Evolutionary conservation across 2,888 invertebrate genomes (phyloP).

Genomic region (Agrypnus murinus): DNA sequence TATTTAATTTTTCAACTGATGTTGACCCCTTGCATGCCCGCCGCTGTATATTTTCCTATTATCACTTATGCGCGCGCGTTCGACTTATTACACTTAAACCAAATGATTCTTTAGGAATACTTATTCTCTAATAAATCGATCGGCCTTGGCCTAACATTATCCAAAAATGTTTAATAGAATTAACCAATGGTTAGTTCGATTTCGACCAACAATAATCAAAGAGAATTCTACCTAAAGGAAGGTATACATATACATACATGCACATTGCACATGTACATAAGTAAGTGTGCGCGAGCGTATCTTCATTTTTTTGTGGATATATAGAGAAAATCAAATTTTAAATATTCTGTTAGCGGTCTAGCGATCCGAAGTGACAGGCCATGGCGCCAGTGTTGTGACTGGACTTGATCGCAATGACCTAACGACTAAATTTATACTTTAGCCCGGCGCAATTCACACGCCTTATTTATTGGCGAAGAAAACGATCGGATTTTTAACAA

Average conservation of each 20-base stretch:
- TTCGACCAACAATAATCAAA: no score
- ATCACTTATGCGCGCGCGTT: neutral
- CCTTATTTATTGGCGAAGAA: conserved; percentile 56
- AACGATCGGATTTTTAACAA: conserved; percentile 54
- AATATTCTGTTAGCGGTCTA: conserved; percentile 29
- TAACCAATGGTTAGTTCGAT: neutral
- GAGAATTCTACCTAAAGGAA: no score
- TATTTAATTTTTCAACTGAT: neutral
- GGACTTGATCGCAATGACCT: conserved; percentile 64
- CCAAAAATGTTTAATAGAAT: neutral
- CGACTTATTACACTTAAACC: neutral
- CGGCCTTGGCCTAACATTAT: neutral
- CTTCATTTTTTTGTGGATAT: conserved; percentile 18
- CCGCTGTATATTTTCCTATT: neutral
- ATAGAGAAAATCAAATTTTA: conserved; percentile 60
- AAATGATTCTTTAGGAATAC: neutral
- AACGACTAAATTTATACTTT: conserved; percentile 64
- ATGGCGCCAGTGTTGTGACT: conserved; percentile 67
- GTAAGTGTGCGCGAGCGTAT: neutral
- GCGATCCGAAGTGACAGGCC: conserved; percentile 53
- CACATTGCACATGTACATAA: no score
- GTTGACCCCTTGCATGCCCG: neutral
- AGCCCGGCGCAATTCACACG: conserved; percentile 47
- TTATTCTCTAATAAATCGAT: neutral
- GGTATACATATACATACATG: no score